Conservation (phyloP, 2,113 vertebrate species). For the Anthoscopus minutus region DNA sequence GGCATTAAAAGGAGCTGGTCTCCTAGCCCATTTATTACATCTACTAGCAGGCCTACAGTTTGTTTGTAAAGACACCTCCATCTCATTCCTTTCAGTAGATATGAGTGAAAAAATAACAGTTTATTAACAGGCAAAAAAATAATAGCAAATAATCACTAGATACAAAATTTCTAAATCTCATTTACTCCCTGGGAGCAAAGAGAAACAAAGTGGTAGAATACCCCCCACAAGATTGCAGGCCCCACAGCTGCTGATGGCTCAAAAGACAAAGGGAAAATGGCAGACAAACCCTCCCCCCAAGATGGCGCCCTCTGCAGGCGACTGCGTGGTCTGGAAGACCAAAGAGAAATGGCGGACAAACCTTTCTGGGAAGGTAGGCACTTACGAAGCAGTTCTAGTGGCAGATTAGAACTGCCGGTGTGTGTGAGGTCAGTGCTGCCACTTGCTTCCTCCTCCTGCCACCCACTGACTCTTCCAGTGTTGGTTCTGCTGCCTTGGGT, state of each 20-base stretch:
- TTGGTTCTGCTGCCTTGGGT: background rate
- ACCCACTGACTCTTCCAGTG: background rate
- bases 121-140: background rate
- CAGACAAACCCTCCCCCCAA: background rate
- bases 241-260: background rate
- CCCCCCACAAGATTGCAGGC: background rate
- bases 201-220: background rate
- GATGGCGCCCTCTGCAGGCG: background rate
- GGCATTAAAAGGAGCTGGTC: too few relatives aligned
- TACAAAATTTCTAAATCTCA: background rate
- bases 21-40: too few relatives aligned
- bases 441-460: background rate
- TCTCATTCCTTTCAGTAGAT: background rate
- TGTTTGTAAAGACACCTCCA: background rate
- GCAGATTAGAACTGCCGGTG: background rate
- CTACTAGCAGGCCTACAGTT: background rate
- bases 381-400: background rate
- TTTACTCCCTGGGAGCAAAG: background rate
- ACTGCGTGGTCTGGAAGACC: background rate
- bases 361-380: background rate
- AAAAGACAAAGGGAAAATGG: background rate
- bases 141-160: background rate
- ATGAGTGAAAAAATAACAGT: background rate
- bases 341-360: background rate
- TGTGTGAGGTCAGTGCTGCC: background rate